Evolutionary conservation across 2,888 invertebrate genomes (phyloP).

Genomic region (Macropis europaea): DNA sequence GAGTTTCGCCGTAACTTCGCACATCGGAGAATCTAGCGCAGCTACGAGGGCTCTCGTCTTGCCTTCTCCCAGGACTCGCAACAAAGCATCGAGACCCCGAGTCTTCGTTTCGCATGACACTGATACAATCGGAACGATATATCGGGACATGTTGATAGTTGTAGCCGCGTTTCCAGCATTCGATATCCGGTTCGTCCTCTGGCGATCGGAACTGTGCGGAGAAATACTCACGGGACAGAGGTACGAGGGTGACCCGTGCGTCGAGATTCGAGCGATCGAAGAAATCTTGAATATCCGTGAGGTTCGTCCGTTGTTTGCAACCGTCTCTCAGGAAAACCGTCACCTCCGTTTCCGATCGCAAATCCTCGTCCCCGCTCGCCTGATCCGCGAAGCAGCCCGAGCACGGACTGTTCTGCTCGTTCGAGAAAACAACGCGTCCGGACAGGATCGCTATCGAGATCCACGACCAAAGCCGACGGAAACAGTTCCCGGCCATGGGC

Average conservation of each 20-base stretch:
- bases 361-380: slow-evolving; percentile 43
- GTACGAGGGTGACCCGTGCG: slow-evolving; percentile 67
- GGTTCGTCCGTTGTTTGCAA: slow-evolving; percentile 66
- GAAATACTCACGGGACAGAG: slow-evolving; percentile 70
- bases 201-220: neutral
- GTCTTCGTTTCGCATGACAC: slow-evolving; percentile 80
- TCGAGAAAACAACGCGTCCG: slow-evolving; percentile 66
- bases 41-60: slow-evolving; percentile 80
- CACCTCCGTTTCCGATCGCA: slow-evolving; percentile 59
- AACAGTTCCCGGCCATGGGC: slow-evolving; percentile 80
- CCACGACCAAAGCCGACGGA: slow-evolving; percentile 75
- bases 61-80: slow-evolving; percentile 79
- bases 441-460: slow-evolving; percentile 72
- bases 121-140: too few relatives aligned
- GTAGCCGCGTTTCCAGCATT: neutral
- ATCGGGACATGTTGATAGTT: too few relatives aligned
- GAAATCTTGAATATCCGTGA: slow-evolving; percentile 71
- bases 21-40: slow-evolving; percentile 80
- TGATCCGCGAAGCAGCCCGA: slow-evolving; percentile 48
- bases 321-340: slow-evolving; percentile 73
- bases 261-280: slow-evolving; percentile 68
- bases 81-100: slow-evolving; percentile 79
- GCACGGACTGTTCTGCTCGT: slow-evolving; percentile 57
- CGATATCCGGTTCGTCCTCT: neutral
- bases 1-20: slow-evolving; percentile 80